Percentiles rank a stretch among this genome's conserved stretches.
phyloP scores from a whole-genome alignment of 2,113 vertebrate genomes.

The Aegotheles bennettii region DNA sequence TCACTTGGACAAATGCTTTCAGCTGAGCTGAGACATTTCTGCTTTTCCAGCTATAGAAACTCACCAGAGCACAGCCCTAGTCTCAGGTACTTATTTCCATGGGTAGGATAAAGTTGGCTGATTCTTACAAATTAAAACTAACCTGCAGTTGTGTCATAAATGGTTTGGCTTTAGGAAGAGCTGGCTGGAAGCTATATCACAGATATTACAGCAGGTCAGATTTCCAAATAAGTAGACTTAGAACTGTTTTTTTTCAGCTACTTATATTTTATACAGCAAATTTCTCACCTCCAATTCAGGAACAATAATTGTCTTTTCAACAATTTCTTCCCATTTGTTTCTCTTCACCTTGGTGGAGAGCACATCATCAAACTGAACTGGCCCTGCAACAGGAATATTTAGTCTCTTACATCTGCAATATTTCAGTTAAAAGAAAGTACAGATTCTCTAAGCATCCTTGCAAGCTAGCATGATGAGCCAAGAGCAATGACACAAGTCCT shows the following conservation, averaged over 20 bases:
- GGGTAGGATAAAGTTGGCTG: neutral
- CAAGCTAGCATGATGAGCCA: neutral
- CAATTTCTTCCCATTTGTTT: conserved; percentile 84
- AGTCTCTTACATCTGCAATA: neutral
- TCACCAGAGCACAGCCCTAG: neutral
- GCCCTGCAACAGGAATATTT: conserved; percentile 63
- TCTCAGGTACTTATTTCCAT: neutral
- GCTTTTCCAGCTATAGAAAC: neutral
- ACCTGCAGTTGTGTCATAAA: neutral
- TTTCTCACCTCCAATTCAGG: conserved; percentile 79
- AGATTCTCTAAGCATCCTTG: neutral
- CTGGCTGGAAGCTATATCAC: neutral
- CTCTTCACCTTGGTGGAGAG: conserved; percentile 80
- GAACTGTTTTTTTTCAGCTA: neutral
- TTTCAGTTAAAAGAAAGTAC: neutral
- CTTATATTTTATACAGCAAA: neutral
- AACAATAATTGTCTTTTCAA: conserved; percentile 69
- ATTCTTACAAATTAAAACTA: neutral
- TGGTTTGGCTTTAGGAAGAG: neutral
- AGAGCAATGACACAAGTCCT: neutral
- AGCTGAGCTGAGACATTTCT: neutral
- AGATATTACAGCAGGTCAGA: neutral
- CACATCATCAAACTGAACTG: conserved; percentile 36
- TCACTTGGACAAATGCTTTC: neutral
- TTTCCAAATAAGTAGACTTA: neutral